These are phyloP conservation scores for Batillaria attramentaria DNA, from an alignment of 1,140 invertebrate genomes.

Conservation along the genomic window DNA sequence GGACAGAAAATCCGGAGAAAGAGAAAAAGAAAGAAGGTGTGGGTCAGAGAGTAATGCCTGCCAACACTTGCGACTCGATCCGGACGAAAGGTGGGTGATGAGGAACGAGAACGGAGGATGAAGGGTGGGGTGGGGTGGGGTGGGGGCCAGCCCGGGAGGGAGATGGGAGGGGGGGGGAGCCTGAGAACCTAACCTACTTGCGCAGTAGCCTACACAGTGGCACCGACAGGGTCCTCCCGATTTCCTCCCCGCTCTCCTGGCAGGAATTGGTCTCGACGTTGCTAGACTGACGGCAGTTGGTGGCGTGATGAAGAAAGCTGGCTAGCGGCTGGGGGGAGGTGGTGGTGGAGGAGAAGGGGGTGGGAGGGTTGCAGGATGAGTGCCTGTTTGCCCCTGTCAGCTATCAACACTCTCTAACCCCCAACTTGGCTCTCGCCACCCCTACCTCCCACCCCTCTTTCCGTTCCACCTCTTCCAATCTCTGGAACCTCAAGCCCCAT, in stretches of 20 bases:
- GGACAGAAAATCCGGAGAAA: not conserved
- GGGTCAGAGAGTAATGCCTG: conserved; percentile 18
- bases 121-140: not conserved
- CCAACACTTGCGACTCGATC: not conserved
- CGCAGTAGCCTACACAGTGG: not conserved
- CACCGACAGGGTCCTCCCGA: not conserved
- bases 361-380: not conserved
- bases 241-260: conserved; percentile 20
- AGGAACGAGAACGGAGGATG: not conserved
- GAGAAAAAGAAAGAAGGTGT: conserved; percentile 1
- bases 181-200: conserved; percentile 28
- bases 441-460: not conserved
- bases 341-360: not conserved
- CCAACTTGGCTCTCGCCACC: not conserved
- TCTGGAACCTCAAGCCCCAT: not conserved
- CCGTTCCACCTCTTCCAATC: not conserved
- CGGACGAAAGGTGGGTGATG: not conserved
- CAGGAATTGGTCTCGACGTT: conserved; percentile 35
- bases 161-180: not conserved
- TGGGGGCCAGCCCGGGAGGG: not conserved
- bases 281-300: not conserved
- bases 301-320: conserved; percentile 22
- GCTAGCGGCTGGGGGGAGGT: conserved; percentile 3
- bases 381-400: not conserved
- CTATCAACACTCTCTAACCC: not conserved